Evolutionary conservation across 1,140 invertebrate genomes (phyloP).

Genomic region (Pachyrhynchus sulphureomaculatus): DNA sequence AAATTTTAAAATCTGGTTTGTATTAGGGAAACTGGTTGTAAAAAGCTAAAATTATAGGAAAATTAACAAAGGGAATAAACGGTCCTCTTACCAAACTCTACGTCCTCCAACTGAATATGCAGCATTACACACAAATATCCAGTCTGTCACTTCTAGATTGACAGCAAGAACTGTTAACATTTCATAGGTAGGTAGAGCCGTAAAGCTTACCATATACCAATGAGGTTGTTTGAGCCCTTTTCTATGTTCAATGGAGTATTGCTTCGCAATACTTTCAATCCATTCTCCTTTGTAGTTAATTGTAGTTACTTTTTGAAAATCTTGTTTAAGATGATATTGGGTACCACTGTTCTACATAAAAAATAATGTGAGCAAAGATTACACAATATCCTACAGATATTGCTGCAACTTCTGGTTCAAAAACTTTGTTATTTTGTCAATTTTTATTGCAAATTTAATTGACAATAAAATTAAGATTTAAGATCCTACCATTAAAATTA

Average conservation of each 20-base stretch:
- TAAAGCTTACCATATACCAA: constrained; percentile 65
- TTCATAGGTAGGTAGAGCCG: constrained; percentile 56
- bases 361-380: no score
- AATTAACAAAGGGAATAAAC: no score
- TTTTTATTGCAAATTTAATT: no score
- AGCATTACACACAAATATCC: constrained; percentile 72
- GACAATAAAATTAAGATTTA: no score
- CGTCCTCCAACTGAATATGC: constrained; percentile 54
- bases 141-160: constrained; percentile 66
- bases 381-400: no score
- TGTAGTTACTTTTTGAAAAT: constrained; percentile 7
- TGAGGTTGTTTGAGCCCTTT: constrained; percentile 39
- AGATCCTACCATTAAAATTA: no score
- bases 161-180: constrained; percentile 59
- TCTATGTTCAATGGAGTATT: constrained; percentile 51
- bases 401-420: no score
- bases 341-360: constrained; percentile 44
- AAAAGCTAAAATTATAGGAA: no score
- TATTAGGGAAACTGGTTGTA: no score
- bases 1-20: no score
- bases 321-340: constrained; percentile 23
- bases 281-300: constrained; percentile 50
- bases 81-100: constrained; percentile 63
- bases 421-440: no score
- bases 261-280: constrained; percentile 53